Percentiles rank a stretch among this genome's conserved stretches.
phyloP scores from a whole-genome alignment of 2,797 vertebrate species.

The Oophaga sylvatica region DNA sequence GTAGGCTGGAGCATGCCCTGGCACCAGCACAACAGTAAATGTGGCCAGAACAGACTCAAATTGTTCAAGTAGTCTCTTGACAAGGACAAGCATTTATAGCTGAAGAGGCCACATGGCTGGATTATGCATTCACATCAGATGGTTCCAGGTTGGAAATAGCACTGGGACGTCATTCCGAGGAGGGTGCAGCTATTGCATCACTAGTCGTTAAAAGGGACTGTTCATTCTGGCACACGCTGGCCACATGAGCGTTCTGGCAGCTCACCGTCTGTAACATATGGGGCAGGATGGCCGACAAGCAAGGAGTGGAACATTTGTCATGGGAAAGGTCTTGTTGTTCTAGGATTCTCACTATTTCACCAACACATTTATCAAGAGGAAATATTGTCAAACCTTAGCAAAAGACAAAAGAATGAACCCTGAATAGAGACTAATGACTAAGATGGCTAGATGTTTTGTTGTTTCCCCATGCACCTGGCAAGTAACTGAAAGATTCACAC shows the following conservation, averaged over 20 bases:
- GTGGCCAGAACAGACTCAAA: slow-evolving; percentile 1
- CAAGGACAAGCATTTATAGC: slow-evolving; percentile 36
- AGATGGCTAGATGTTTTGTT: background rate
- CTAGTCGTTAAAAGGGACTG: background rate
- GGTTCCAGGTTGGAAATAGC: background rate
- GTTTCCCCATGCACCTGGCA: background rate
- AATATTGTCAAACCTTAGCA: background rate
- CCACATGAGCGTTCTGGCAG: background rate
- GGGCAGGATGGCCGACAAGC: background rate
- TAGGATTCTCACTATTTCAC: background rate
- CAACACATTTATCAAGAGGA: background rate
- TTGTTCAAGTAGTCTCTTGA: slow-evolving; percentile 20
- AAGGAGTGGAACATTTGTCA: background rate
- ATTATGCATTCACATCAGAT: background rate
- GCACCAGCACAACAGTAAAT: slow-evolving; percentile 1
- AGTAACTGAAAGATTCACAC: background rate
- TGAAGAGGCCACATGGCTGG: background rate
- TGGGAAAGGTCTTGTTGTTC: background rate
- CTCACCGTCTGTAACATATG: background rate
- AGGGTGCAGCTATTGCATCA: background rate
- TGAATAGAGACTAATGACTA: background rate
- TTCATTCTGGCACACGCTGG: background rate
- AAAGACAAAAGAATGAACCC: background rate
- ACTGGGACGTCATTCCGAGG: background rate
- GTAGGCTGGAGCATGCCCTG: background rate